Conservation (phyloP, 1,140 invertebrate species). For the Vollenhovia emeryi region DNA sequence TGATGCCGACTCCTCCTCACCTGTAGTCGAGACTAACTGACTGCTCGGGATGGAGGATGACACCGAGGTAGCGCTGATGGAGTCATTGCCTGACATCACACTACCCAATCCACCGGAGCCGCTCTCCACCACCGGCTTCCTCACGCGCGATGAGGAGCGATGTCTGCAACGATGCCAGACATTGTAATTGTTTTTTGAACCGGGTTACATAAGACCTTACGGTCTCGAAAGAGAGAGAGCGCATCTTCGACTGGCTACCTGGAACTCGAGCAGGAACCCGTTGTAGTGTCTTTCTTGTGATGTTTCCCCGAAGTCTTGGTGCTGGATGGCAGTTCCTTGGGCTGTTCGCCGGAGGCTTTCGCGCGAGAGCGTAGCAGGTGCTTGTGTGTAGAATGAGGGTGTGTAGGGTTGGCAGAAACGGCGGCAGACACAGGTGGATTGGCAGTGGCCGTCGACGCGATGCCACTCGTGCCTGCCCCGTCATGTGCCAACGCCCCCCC, state of each 20-base stretch:
- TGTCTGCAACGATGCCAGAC: slow-evolving; percentile 78
- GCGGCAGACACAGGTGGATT: slow-evolving; percentile 82
- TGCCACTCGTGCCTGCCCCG: slow-evolving; percentile 84
- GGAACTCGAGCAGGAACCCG: slow-evolving; percentile 92
- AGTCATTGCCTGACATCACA: slow-evolving; percentile 82
- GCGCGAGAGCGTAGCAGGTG: slow-evolving; percentile 83
- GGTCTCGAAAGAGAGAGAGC: background rate
- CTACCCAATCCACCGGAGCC: slow-evolving; percentile 75
- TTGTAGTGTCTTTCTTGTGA: slow-evolving; percentile 86
- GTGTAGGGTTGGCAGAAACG: slow-evolving; percentile 77
- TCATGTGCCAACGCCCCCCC: slow-evolving; percentile 84
- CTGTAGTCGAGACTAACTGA: slow-evolving; percentile 76
- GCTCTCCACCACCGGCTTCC: slow-evolving; percentile 84
- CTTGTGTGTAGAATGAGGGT: slow-evolving; percentile 84
- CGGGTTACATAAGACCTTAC: background rate
- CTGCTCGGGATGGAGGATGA: slow-evolving; percentile 77
- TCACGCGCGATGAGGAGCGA: slow-evolving; percentile 87
- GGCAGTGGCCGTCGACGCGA: slow-evolving; percentile 78
- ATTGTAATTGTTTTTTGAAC: background rate
- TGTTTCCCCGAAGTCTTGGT: slow-evolving; percentile 79
- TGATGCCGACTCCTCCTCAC: slow-evolving; percentile 80
- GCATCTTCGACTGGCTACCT: slow-evolving; percentile 83
- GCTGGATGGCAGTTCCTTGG: slow-evolving; percentile 77
- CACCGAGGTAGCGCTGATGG: slow-evolving; percentile 78
- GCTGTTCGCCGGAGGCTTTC: slow-evolving; percentile 79